Base-by-base conservation (phyloP, 2,888 invertebrate genomes). In the Nasonia oneida region DNA sequence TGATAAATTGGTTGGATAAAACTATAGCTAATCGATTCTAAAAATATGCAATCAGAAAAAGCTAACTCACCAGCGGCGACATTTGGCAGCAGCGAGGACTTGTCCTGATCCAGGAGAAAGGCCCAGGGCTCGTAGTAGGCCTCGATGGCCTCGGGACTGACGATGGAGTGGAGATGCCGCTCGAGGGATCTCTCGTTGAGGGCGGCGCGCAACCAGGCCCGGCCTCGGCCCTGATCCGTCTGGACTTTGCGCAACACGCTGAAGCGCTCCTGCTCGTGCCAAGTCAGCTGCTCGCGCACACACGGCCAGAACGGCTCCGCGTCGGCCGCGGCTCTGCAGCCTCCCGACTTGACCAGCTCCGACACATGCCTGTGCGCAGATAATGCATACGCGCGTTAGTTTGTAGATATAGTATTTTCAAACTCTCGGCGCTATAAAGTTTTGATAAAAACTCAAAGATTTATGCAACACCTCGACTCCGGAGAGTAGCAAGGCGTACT, bases 121-220 rank as follows among this genome's bases (percentile, higher is more conserved):
- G 99, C 97, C 95, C 97, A 97, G 84, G 97, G 96, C 91, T 98
- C 98, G 94, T 98, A 99, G 93, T 96, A 92, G 6, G 90, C 89
- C 12, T 88, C 82, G 0, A 92, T 81, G 6, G 89, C 89, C 29
- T 90, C 90, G n/a, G 90, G 89, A 39, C 89, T 90, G n/a, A 91
- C 89, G 50, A 91, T 88, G 77, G 91, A 88, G 82, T 93, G 95
- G 94, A 93, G 88, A 86, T 93, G 93, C 23, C 96, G 95, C 91
- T 98, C 98, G 73, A 99, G 94, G 0, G 98, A 97, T 90, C 97
- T 95, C 93, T 99, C 99, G 94, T 99, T 99, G 39, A 99, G 94
- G 4, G 98, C 95, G 29, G 98, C 96, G 88, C 99, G 95, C 47
- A 99, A 95, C 96, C 99, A 98, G 39, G 98, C 98, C 90, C 97